phyloP scores from a whole-genome alignment of 1,140 invertebrate species.

The Proctacanthus coquilletti region DNA sequence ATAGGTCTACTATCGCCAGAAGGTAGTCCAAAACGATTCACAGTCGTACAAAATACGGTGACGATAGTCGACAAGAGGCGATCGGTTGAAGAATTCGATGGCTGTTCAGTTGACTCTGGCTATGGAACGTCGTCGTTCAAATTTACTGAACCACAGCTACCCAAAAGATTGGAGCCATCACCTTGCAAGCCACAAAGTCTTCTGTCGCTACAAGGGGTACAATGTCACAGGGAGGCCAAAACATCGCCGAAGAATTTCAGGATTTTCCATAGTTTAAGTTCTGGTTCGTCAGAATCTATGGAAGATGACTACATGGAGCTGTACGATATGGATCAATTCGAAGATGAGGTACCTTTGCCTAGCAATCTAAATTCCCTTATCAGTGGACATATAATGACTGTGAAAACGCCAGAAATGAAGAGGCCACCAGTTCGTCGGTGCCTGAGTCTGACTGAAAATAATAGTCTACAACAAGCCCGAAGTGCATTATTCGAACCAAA shows the following conservation, averaged over 20 bases:
- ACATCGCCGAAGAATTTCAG: constrained; percentile 16
- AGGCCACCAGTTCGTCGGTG: constrained; percentile 28
- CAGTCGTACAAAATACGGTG: constrained; percentile 11
- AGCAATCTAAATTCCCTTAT: constrained; percentile 30
- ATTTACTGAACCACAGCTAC: constrained; percentile 35
- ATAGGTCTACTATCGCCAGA: constrained; percentile 20
- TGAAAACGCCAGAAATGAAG: constrained; percentile 19
- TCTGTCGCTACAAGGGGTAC: constrained; percentile 6
- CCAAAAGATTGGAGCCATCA: constrained; percentile 30
- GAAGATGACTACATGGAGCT: constrained; percentile 55
- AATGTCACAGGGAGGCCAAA: constrained; percentile 3
- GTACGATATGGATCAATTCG: constrained; percentile 39
- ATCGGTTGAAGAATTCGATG: constrained; percentile 24
- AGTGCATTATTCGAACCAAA: constrained; percentile 22
- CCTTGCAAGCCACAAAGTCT: constrained; percentile 11
- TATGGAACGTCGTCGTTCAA: constrained; percentile 31
- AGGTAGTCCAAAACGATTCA: constrained; percentile 21
- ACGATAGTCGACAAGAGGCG: background rate
- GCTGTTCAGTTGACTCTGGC: constrained; percentile 42
- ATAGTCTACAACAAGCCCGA: constrained; percentile 14
- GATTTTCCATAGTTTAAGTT: constrained; percentile 35
- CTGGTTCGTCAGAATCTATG: constrained; percentile 39
- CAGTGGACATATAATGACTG: constrained; percentile 17
- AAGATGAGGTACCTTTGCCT: constrained; percentile 24
- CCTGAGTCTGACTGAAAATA: constrained; percentile 28